Evolutionary conservation across 30 jellyfish, hydroid and myxozoan species (phyloP), one percentile per base, ranked within the genome.

Genomic region (Chrysaora quinquecirrha): DNA sequence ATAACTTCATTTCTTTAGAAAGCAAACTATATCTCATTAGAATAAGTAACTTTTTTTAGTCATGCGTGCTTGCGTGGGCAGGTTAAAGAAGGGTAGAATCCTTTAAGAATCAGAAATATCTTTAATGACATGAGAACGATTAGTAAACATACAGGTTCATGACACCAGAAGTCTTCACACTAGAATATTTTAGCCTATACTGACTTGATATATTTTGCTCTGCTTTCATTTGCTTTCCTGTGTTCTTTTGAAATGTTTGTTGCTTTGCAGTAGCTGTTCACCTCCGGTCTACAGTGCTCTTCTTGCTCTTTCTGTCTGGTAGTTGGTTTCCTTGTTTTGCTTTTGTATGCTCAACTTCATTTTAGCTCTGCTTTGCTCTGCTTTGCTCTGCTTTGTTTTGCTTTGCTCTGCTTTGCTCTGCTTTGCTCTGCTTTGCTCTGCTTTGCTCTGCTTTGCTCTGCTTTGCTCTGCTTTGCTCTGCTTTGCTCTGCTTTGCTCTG

Each of bases 351-450:
- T 62, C 34, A 62, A 62, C 30, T 33, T 12, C 32, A 21, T 35
- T 31, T 70, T 38, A 6, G 14, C 6, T 14, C 54, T 38, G 54
- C 14, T 38, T 6, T 14, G 14, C 14, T 3, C 84, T 82, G 27
- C 69, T 48, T 30, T 82, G 69, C 16, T 78, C 67, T 16, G 10
- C 27, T 58, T 58, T 58, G 10, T 20, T 21, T n/a, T 58, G 10
- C 20, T 38, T 38, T 38, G 11, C 54, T 38, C 14, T 38, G 54
- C 54, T 38, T 38, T 38, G 54, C 54, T 38, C 14, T 38, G 54
- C 54, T 38, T 38, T 38, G 54, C 54, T 38, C 14, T 38, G 54
- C 54, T 38, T 38, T 38, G 54, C 54, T 38, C 14, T 38, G 54
- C 54, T 38, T 38, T 38, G 54, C 54, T 38, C 14, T 38, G 54